Evolutionary conservation across 2,888 invertebrate genomes (phyloP).

Genomic region (Volucella zonaria): DNA sequence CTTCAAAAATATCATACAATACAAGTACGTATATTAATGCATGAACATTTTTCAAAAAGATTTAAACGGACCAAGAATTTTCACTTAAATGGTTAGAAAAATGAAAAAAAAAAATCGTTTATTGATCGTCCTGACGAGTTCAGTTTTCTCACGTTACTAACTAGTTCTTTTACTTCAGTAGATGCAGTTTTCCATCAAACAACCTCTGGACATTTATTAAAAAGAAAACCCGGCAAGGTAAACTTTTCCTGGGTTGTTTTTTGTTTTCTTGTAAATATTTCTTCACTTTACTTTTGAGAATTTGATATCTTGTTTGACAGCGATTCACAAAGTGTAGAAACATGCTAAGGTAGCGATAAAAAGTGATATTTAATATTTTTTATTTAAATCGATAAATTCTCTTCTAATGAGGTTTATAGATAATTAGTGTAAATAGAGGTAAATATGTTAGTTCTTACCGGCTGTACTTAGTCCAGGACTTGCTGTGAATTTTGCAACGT

Average conservation of each 20-base stretch:
- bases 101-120: conserved; percentile 11
- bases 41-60: conserved; percentile 53
- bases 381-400: conserved; percentile 15
- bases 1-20: conserved; percentile 33
- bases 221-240: background rate
- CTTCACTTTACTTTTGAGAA: background rate
- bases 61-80: conserved; percentile 30
- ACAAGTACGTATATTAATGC: conserved; percentile 36
- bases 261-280: background rate
- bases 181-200: conserved; percentile 28
- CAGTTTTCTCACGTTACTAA: conserved; percentile 34
- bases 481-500: conserved; percentile 98
- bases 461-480: conserved; percentile 98
- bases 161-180: conserved; percentile 23
- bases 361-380: conserved; percentile 20
- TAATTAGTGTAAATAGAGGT: conserved; percentile 13
- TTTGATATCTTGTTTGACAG: conserved; percentile 16
- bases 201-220: conserved; percentile 27
- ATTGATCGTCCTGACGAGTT: conserved; percentile 40
- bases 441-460: conserved; percentile 85
- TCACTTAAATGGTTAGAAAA: conserved; percentile 26
- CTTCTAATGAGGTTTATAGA: conserved; percentile 35
- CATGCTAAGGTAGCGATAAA: background rate
- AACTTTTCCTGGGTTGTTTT: conserved; percentile 4
- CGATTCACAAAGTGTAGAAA: background rate